Percentiles rank a stretch among this genome's conserved stretches.
Conservation (phyloP, 2,797 vertebrate species). For the Hemitrygon akajei region DNA sequence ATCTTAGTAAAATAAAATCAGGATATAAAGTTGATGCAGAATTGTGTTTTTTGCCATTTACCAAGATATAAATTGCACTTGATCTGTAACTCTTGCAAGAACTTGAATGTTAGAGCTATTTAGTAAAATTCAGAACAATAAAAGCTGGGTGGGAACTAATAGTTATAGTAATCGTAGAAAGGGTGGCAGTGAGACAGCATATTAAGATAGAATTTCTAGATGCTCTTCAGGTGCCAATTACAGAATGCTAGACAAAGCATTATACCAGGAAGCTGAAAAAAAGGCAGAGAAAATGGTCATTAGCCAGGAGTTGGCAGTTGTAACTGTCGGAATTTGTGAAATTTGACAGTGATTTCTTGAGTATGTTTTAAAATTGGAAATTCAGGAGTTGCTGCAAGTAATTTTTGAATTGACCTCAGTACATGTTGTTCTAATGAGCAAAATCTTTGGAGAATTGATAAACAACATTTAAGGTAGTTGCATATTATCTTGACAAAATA, state of each 20-base stretch:
- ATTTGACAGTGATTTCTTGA: too few relatives aligned
- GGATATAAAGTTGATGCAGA: too few relatives aligned
- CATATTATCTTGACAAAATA: too few relatives aligned
- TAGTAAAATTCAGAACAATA: neutral
- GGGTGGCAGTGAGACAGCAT: neutral
- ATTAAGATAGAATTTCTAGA: neutral
- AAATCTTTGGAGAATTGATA: too few relatives aligned
- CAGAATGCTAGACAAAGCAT: neutral
- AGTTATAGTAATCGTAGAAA: neutral
- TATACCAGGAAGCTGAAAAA: neutral
- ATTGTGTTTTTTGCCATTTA: neutral
- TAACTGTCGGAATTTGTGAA: too few relatives aligned
- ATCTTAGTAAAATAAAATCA: too few relatives aligned
- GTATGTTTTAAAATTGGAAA: too few relatives aligned
- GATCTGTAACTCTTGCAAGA: neutral
- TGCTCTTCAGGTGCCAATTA: neutral
- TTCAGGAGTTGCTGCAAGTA: too few relatives aligned
- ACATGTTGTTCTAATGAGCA: too few relatives aligned
- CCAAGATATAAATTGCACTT: neutral
- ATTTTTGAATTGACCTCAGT: too few relatives aligned
- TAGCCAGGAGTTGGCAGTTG: too few relatives aligned
- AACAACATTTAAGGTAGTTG: too few relatives aligned
- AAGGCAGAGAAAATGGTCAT: neutral
- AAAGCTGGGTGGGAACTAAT: neutral
- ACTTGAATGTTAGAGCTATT: neutral